Evolutionary conservation across 2,113 vertebrate species (phyloP), one percentile per base, ranked within the genome.

Genomic region (Acinonyx jubatus): DNA sequence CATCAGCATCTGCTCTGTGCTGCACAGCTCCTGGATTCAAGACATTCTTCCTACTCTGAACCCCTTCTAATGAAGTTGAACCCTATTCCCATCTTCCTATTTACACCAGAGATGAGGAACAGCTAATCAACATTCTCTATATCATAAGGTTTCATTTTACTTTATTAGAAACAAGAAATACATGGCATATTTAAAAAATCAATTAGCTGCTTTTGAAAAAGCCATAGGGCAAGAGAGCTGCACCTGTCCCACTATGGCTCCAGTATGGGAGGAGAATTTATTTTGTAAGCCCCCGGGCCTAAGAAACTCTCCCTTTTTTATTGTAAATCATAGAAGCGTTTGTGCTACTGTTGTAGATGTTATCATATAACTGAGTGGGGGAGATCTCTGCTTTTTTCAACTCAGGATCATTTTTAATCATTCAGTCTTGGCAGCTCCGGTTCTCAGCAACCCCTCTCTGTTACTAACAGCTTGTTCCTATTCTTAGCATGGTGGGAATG

Each of bases 401-500:
- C 29, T 65, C 4, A 5, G 81, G 36, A 91, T 93, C 71, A 33
- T 95, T 96, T 98, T 95, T 82, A 96, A 93, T 89, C 93, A 97
- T 68, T 93, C 71, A 66, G 27, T 23, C 71, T 94, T 97, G 92
- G 94, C 96, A 97, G 69, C 55, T 83, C 66, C 94, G 8, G 33
- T 84, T 97, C 86, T 96, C 55, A 97, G 81, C 68, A 89, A 74
- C 88, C 84, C 96, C 8, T 96, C 83, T 45, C 74, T 78, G 83
- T 83, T 76, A 83, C 88, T 89, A 97, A 97, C 95, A 98, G 78
- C 91, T 97, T 96, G 92, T 85, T 96, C 36, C 97, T 97, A 96
- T 97, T 98, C 89, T 98, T 96, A 97, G 92, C 81, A 79, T 85
- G 68, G 38, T 96, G 84, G 45, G 71, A 91, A 89, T 85, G 85